Evolutionary conservation across 2,113 vertebrate species (phyloP).

Genomic region (Chloropsis cyanopogon): DNA sequence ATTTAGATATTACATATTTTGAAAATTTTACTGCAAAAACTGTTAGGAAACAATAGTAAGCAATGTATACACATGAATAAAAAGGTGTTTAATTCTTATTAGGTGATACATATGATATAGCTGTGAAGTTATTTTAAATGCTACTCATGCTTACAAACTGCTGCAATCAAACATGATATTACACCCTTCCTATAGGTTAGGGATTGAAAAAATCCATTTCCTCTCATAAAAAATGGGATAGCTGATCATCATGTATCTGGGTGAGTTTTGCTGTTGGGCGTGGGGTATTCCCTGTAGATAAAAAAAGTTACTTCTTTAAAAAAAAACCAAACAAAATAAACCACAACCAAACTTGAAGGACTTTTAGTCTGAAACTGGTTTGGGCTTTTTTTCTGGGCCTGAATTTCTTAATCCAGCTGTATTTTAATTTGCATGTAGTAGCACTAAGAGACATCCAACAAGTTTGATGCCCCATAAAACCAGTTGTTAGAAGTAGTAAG

Average conservation of each 20-base stretch:
- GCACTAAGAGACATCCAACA: neutral
- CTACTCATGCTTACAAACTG: neutral
- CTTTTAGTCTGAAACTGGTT: neutral
- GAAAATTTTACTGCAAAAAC: neutral
- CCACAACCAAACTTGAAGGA: neutral
- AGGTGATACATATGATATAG: neutral
- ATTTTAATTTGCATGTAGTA: neutral
- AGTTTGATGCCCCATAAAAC: neutral
- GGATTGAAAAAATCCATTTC: neutral
- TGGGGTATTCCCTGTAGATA: neutral
- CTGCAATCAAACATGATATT: neutral
- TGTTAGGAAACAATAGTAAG: neutral
- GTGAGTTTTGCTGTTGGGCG: neutral
- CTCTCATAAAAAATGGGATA: neutral
- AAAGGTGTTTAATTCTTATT: neutral
- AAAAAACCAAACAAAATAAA: neutral
- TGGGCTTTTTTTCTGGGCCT: neutral
- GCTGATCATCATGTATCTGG: neutral
- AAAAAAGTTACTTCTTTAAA: neutral
- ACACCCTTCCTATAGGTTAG: neutral
- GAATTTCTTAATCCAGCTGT: neutral
- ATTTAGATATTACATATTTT: neutral
- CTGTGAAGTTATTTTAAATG: neutral
- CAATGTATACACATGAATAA: neutral
- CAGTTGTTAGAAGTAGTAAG: neutral